Percentiles rank a stretch among this genome's conserved stretches.
Evolutionary conservation across 2,797 vertebrate genomes (phyloP).

Genomic region (Meda fulgida): DNA sequence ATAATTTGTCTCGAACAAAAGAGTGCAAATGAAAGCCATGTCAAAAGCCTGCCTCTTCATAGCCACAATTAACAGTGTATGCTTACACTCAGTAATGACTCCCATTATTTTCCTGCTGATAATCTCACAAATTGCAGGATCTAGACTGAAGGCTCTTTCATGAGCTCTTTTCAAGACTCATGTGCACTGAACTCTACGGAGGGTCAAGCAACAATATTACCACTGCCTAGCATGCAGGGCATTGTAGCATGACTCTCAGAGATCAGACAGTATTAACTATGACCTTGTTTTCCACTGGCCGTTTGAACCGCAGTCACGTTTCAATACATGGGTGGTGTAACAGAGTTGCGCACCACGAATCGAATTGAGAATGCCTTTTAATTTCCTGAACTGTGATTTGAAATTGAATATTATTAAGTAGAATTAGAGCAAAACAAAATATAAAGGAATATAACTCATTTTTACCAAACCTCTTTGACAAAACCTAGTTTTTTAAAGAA

Average conservation of each 20-base stretch:
- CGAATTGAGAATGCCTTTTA: not conserved
- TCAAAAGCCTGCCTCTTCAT: not conserved
- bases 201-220: not conserved
- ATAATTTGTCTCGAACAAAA: conserved; percentile 13
- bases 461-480: not conserved
- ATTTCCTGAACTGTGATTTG: not conserved
- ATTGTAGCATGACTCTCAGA: conserved; percentile 1
- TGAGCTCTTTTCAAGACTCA: too few relatives aligned
- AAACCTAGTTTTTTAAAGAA: not conserved
- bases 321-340: not conserved
- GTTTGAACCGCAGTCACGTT: not conserved
- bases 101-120: conserved; percentile 4
- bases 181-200: not conserved
- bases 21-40: conserved; percentile 17
- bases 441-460: not conserved
- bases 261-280: conserved; percentile 20
- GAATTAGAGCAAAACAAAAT: not conserved
- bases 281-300: not conserved
- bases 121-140: not conserved
- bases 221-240: not conserved
- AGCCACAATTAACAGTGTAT: conserved; percentile 22
- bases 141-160: not conserved
- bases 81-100: conserved; percentile 11
- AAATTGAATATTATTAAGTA: not conserved
- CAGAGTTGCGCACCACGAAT: not conserved